Conservation (phyloP, 1,140 invertebrate genomes). For the Musca domestica region DNA sequence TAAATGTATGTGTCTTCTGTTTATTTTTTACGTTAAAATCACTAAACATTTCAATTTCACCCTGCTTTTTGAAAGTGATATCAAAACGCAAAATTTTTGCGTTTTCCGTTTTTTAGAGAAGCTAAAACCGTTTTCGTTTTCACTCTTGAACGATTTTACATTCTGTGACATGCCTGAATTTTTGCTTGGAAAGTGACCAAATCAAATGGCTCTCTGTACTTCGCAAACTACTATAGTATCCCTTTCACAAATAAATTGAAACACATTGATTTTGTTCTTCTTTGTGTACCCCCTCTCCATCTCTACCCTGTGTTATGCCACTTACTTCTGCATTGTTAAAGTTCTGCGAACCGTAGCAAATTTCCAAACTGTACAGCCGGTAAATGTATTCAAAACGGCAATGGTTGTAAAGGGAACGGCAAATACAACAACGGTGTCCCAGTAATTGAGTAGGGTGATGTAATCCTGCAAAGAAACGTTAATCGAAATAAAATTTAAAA, state of each 20-base stretch:
- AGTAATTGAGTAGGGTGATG: conserved; percentile 64
- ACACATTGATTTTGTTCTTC: no score
- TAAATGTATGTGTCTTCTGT: no score
- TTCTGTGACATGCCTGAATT: no score
- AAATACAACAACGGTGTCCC: conserved; percentile 71
- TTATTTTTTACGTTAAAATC: no score
- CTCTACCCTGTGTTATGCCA: background rate
- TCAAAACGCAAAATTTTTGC: no score
- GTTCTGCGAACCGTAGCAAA: conserved; percentile 58
- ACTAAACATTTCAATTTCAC: no score
- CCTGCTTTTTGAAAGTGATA: no score
- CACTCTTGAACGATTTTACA: no score
- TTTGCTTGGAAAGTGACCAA: no score
- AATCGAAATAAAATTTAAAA: background rate
- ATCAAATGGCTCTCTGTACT: background rate
- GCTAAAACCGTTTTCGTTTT: no score
- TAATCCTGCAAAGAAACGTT: conserved; percentile 42
- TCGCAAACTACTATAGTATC: background rate
- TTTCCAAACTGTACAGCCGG: conserved; percentile 64
- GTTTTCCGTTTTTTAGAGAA: no score
- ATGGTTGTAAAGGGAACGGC: conserved; percentile 70
- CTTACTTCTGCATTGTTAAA: conserved; percentile 56
- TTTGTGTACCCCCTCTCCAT: background rate
- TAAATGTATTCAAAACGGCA: conserved; percentile 68
- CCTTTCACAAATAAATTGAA: no score